Evolutionary conservation across 2,113 vertebrate genomes (phyloP), one percentile per base, ranked within the genome.

Genomic region (Callorhinus ursinus): DNA sequence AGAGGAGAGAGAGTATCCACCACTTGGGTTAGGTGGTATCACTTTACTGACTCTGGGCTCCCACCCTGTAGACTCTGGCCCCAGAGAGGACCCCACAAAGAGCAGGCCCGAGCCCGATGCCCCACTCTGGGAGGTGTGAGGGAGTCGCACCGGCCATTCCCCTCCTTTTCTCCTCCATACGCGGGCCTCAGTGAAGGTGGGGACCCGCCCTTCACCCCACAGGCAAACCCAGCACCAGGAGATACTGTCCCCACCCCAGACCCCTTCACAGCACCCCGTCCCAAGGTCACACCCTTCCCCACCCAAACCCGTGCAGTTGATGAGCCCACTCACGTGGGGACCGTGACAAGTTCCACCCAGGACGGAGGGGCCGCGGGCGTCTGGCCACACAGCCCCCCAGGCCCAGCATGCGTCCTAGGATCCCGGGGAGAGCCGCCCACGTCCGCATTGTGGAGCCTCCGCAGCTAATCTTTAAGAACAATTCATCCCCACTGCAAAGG

Each of bases 401-500:
- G 39, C 79, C 28, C 36, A 1, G 8, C 18, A 13, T 26, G 0
- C 7, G 2, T 18, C 26, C 74, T 28, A 4, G 13, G 28, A 11
- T 10, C 49, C 11, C n/a, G 1, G 0, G 53, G 5, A 55, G 16
- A 21, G 33, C 15, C 0, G 2, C 3, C 53, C 24, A 39, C 84
- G 82, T 80, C 95, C 67, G 59, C 93, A 14, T 77, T 80, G 81
- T 85, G 26, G 96, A 98, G 97, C 97, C 85, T 59, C 96, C 93
- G 93, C 88, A 0, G 94, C 87, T 96, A 79, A 97, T 97, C 97
- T 97, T 97, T 90, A 85, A 93, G 97, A 97, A 98, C 98, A 96
- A 97, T 97, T 88, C 98, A 96, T 98, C 97, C 90, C 97, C 97
- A 95, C 97, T 95, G 97, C 98, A 94, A 92, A 96, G 97, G 88